phyloP scores from a whole-genome alignment of 2,797 vertebrate genomes.

The Helarctos malayanus region DNA sequence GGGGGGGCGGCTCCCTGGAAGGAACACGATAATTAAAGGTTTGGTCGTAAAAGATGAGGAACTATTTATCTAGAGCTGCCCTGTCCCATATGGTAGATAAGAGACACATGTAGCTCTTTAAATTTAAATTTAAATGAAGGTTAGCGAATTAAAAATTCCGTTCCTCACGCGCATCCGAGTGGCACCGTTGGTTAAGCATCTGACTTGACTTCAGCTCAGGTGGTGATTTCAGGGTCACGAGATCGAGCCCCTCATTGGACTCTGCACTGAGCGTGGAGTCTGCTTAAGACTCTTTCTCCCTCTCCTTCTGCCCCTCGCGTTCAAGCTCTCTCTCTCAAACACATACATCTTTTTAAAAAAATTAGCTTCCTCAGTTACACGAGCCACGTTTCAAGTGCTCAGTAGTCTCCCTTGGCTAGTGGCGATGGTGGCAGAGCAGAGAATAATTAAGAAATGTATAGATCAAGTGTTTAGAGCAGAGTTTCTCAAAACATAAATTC shows the following conservation, averaged over 20 bases:
- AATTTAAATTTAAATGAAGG: not conserved
- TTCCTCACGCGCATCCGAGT: not conserved
- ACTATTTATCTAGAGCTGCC: not conserved
- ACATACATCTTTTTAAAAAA: not conserved
- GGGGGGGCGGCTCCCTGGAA: not conserved
- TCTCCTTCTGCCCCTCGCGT: not conserved
- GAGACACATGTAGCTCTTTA: not conserved
- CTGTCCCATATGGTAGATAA: not conserved
- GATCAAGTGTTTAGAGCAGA: not conserved
- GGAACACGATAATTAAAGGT: not conserved
- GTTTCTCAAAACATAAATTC: not conserved
- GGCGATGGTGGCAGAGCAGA: not conserved
- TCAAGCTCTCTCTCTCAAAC: not conserved
- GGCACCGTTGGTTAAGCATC: not conserved
- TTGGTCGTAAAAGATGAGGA: not conserved
- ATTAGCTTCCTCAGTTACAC: not conserved
- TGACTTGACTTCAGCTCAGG: not conserved
- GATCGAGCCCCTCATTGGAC: not conserved
- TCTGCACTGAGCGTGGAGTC: not conserved
- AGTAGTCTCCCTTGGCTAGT: not conserved
- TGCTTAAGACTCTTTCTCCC: not conserved
- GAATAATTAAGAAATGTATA: not conserved
- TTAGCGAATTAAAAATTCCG: not conserved
- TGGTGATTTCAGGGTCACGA: not conserved
- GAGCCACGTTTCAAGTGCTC: not conserved